Conservation (phyloP, 2,888 invertebrate species). For the Xylota sylvarum region DNA sequence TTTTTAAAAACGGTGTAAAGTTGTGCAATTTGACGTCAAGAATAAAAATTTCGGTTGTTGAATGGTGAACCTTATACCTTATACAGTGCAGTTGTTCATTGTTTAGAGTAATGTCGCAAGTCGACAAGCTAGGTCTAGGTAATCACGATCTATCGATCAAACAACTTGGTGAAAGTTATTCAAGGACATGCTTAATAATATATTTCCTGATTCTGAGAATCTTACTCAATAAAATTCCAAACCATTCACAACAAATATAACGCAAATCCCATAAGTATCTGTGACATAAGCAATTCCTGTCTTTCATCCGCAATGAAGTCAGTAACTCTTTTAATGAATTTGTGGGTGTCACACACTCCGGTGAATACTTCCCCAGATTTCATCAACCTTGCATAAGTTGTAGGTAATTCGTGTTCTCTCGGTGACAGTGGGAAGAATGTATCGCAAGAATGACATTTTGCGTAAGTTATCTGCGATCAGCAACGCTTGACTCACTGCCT, state of each 20-base stretch:
- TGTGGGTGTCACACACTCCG: conserved; percentile 62
- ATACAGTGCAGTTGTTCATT: too few species aligned
- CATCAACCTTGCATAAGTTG: conserved; percentile 68
- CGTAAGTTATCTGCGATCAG: conserved; percentile 64
- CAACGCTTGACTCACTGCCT: conserved; percentile 42
- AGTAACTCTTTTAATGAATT: conserved; percentile 40
- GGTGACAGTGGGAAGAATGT: conserved; percentile 64
- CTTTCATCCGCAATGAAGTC: conserved; percentile 37
- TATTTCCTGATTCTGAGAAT: not conserved
- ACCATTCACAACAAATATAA: not conserved
- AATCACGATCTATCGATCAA: too few species aligned
- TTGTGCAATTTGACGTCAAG: too few species aligned
- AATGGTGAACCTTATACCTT: too few species aligned
- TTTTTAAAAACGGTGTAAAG: too few species aligned
- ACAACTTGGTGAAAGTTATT: too few species aligned
- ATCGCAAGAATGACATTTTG: conserved; percentile 69
- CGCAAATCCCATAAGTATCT: conserved; percentile 16
- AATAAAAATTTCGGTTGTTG: too few species aligned
- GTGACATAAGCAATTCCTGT: not conserved
- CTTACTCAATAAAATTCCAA: conserved; percentile 19
- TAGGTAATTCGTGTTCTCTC: conserved; percentile 45
- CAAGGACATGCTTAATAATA: not conserved
- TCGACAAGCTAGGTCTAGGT: too few species aligned
- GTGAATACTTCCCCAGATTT: conserved; percentile 65
- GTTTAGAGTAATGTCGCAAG: too few species aligned